phyloP scores from a whole-genome alignment of 2,113 vertebrate species.

The Pseudonaja textilis region DNA sequence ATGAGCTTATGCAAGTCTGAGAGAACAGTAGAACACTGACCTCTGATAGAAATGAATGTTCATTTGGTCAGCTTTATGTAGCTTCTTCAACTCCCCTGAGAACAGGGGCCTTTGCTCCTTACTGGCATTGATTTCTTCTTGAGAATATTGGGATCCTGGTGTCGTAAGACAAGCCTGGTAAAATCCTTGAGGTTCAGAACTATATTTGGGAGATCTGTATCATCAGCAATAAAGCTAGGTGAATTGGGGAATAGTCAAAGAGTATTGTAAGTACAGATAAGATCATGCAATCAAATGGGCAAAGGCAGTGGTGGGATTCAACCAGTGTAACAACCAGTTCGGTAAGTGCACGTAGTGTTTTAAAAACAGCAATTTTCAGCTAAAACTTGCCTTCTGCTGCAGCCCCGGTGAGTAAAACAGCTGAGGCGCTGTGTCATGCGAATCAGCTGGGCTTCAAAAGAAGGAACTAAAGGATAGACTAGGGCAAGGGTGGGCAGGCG shows the following conservation, averaged over 20 bases:
- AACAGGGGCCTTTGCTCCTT: background rate
- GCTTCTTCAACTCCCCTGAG: background rate
- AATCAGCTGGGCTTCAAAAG: too few species aligned
- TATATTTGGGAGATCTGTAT: background rate
- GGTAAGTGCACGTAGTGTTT: too few species aligned
- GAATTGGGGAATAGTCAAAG: background rate
- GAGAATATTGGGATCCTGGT: background rate
- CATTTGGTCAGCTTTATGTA: slow-evolving; percentile 4
- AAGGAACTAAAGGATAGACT: too few species aligned
- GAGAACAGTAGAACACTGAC: slow-evolving; percentile 9
- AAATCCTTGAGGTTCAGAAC: background rate
- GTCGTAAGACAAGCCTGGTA: background rate
- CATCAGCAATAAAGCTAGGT: background rate
- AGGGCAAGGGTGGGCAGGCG: too few species aligned
- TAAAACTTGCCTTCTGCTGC: too few species aligned
- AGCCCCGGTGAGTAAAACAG: too few species aligned
- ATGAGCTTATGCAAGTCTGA: background rate
- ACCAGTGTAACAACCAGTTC: too few species aligned
- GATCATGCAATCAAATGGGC: background rate
- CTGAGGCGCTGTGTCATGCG: too few species aligned
- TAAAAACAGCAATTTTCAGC: too few species aligned
- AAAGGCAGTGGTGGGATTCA: background rate
- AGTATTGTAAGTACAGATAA: background rate
- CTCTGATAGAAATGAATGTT: background rate
- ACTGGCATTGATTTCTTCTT: background rate